Evolutionary conservation across 2,113 vertebrate genomes (phyloP).

Genomic region (Sapajus apella): DNA sequence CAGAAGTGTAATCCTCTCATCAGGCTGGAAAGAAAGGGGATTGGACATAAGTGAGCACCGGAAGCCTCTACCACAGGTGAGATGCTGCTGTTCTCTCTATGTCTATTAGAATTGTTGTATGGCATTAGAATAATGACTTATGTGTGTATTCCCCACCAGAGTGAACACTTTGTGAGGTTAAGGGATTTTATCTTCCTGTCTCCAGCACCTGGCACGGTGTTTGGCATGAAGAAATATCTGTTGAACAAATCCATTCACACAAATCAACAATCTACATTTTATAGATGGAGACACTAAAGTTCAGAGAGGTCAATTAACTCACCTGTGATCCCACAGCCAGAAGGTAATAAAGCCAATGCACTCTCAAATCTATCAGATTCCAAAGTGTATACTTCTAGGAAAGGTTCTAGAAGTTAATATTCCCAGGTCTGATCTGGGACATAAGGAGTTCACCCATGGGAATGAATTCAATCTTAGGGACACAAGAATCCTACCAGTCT

Average conservation of each 20-base stretch:
- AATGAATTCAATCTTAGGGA: conserved; percentile 3
- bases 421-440: neutral
- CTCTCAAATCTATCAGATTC: neutral
- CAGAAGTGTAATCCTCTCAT: neutral
- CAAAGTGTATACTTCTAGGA: neutral
- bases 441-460: neutral
- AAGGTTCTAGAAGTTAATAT: neutral
- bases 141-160: neutral
- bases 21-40: neutral
- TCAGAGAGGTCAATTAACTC: neutral
- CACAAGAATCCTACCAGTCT: neutral
- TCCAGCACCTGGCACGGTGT: neutral
- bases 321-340: neutral
- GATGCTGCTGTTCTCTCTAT: neutral
- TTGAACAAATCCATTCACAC: neutral
- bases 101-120: neutral
- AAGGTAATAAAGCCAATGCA: conserved; percentile 14
- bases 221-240: neutral
- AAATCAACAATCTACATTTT: conserved; percentile 17
- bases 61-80: neutral
- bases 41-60: neutral
- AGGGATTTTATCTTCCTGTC: neutral
- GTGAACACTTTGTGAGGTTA: neutral
- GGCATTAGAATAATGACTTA: neutral
- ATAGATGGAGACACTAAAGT: neutral